Percentiles rank a stretch among this genome's conserved stretches.
Evolutionary conservation across 30 jellyfish, hydroid and myxozoan genomes (phyloP).

Genomic region (Catostylus mosaicus): DNA sequence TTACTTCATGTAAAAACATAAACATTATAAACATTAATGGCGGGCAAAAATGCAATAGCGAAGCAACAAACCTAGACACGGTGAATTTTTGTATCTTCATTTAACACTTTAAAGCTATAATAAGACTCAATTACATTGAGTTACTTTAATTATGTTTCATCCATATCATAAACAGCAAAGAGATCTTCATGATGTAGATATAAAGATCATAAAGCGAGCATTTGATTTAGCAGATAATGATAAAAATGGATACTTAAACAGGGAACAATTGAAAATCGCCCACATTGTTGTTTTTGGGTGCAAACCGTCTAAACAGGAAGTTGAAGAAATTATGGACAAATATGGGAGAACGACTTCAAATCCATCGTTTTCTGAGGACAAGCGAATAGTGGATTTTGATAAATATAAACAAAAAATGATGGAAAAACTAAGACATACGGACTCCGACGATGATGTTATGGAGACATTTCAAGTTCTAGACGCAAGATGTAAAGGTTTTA

Average conservation of each 20-base stretch:
- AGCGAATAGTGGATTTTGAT: slow-evolving; percentile 37
- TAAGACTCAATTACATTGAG: no score
- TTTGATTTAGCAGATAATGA: slow-evolving; percentile 67
- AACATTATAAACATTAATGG: slow-evolving; percentile 6
- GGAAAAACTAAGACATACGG: slow-evolving; percentile 30
- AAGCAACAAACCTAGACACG: no score
- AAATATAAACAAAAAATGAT: background rate
- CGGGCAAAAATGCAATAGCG: no score
- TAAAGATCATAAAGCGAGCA: slow-evolving; percentile 18
- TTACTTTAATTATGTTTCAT: background rate
- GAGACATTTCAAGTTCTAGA: slow-evolving; percentile 77
- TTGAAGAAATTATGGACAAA: slow-evolving; percentile 26
- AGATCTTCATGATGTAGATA: slow-evolving; percentile 17
- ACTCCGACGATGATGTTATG: slow-evolving; percentile 62
- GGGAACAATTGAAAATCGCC: slow-evolving; percentile 69
- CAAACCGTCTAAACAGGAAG: slow-evolving; percentile 70
- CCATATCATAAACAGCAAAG: background rate
- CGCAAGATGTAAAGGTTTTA: slow-evolving; percentile 78
- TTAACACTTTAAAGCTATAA: no score
- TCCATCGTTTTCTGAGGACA: background rate
- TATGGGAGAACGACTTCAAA: slow-evolving; percentile 21
- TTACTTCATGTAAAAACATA: background rate
- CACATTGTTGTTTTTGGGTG: slow-evolving; percentile 66
- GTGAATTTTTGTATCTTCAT: no score
- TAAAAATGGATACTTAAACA: slow-evolving; percentile 50